phyloP scores from a whole-genome alignment of 2,113 vertebrate species.

The Chlamydotis undulata region DNA sequence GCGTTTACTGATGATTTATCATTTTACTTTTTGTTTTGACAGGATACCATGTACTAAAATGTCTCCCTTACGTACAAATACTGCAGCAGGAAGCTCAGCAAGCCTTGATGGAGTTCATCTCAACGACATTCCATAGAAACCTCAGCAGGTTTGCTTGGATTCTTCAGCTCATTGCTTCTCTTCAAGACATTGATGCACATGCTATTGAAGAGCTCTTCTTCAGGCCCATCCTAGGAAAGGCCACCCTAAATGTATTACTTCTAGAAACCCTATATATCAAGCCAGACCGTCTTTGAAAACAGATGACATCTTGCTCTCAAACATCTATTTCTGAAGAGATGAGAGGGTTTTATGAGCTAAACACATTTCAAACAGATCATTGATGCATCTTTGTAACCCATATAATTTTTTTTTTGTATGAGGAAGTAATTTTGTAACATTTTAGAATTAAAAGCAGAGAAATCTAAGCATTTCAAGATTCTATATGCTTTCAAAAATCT shows the following conservation, averaged over 20 bases:
- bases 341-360: not conserved
- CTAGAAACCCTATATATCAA: constrained; percentile 24
- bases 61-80: constrained; percentile 31
- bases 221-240: constrained; percentile 18
- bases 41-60: constrained; percentile 6
- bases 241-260: constrained; percentile 28
- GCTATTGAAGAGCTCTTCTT: constrained; percentile 59
- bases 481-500: not conserved
- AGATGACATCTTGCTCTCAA: not conserved
- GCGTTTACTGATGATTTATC: not conserved
- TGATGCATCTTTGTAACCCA: not conserved
- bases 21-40: constrained; percentile 18
- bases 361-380: not conserved
- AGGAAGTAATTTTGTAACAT: not conserved
- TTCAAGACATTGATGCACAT: not conserved
- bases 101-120: constrained; percentile 43
- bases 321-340: not conserved
- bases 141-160: constrained; percentile 18
- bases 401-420: not conserved
- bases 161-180: not conserved
- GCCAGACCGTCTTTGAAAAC: not conserved
- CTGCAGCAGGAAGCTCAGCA: constrained; percentile 57
- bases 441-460: not conserved
- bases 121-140: not conserved
- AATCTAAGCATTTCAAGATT: not conserved